Percentiles rank a stretch among this genome's conserved stretches.
These are phyloP conservation scores for Diorhabda carinulata DNA, from an alignment of 1,140 invertebrate species.

Conservation along the genomic window DNA sequence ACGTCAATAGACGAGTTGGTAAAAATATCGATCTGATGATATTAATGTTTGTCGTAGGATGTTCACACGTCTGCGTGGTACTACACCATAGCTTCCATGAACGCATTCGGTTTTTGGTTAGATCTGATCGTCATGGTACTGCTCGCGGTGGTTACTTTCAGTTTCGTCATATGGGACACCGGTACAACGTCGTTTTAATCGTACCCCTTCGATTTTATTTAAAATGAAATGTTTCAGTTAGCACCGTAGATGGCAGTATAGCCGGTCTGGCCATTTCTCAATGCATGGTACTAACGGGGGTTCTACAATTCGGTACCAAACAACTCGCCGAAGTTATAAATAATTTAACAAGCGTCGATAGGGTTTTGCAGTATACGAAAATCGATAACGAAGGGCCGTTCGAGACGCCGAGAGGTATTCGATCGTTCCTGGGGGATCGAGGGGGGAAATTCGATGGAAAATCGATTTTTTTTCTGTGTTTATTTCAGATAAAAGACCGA, in stretches of 20 bases:
- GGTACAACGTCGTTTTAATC: background rate
- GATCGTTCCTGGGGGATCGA: conserved; percentile 53
- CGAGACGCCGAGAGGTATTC: conserved; percentile 51
- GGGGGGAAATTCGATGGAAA: too few species aligned
- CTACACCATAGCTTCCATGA: background rate
- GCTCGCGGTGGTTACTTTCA: background rate
- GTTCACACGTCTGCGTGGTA: background rate
- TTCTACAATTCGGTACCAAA: conserved; percentile 81
- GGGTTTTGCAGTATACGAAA: conserved; percentile 70
- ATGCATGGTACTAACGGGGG: conserved; percentile 76
- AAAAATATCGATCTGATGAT: too few species aligned
- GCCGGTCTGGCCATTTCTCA: conserved; percentile 78
- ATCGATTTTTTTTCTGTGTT: too few species aligned
- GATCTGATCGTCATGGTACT: background rate
- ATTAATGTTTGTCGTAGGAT: background rate
- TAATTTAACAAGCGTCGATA: conserved; percentile 80
- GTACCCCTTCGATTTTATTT: too few species aligned
- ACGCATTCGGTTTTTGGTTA: background rate
- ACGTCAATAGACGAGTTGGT: too few species aligned
- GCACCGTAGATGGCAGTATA: conserved; percentile 51
- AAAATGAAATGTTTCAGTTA: conserved; percentile 9
- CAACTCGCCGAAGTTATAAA: conserved; percentile 79
- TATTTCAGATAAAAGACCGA: background rate
- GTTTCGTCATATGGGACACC: background rate
- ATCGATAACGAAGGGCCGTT: conserved; percentile 57